Evolutionary conservation across 2,113 vertebrate genomes (phyloP), one percentile per base, ranked within the genome.

Genomic region (Gymnorhina tibicen): DNA sequence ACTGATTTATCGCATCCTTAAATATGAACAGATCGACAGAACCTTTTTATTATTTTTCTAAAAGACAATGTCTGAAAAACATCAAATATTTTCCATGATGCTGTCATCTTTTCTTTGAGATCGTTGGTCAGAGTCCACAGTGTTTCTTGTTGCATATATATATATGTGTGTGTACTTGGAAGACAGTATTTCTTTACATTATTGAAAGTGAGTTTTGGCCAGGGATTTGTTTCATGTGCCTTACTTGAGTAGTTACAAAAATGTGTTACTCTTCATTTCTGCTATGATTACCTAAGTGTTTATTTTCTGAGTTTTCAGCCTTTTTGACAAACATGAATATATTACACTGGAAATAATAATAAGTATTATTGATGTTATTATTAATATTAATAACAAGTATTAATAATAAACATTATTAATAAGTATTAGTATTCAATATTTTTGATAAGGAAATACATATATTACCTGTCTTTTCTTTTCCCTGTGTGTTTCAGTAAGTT

Each of bases 61-160:
- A 73, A 73, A 62, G 32, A 46, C 15, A 37, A 4, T 46, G 8
- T 77, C 9, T 60, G 55, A 39, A 60, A 69, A 69, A 33, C 15
- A 35, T 18, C 16, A 7, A 46, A 32, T 2, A 0, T 87, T 91
- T 78, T 80, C 32, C 18, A 2, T 70, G 44, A 6, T 75, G 7
- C 66, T 63, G 7, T 70, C 44, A 60, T 10, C 14, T 85, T 85
- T 72, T 72, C 37, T 76, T 42, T 88, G 53, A 83, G 44, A 22
- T 86, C 32, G 1, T 24, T 68, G 21, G 13, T 82, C 5, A 3
- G 42, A 44, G 8, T 52, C 58, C 79, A 8, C 20, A 50, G 3
- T 1, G 0, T 68, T 58, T 82, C 7, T 33, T 53, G 3, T 59
- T 91, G 37, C 4, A 3, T 13, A 4, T 78, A 3, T 13, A 4